A percentile compares a stretch with the other conserved stretches of the same genome.
Evolutionary conservation across 2,888 invertebrate species (phyloP).

Genomic region (Apamea sordens): DNA sequence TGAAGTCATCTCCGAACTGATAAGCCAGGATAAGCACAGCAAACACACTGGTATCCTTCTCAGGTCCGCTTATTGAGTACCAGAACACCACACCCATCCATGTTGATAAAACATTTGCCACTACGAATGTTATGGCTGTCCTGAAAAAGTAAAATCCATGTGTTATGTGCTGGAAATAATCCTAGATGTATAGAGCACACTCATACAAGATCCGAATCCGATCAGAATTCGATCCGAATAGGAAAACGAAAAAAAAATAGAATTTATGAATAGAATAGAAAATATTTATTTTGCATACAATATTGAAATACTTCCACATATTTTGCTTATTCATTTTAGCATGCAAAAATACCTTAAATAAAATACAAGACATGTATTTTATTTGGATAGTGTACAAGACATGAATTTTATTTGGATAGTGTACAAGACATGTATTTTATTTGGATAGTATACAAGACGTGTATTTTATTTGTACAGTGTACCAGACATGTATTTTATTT

Average conservation of each 20-base stretch:
- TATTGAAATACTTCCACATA: not conserved
- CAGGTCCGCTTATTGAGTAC: slow-evolving; percentile 75
- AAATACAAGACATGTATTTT: too few species aligned
- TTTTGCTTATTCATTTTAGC: not conserved
- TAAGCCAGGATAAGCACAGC: slow-evolving; percentile 79
- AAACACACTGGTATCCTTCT: slow-evolving; percentile 71
- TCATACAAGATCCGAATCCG: not conserved
- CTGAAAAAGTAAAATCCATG: slow-evolving; percentile 65
- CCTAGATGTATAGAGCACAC: too few species aligned
- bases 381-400: too few species aligned
- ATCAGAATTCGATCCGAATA: too few species aligned
- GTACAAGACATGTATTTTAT: too few species aligned
- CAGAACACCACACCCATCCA: slow-evolving; percentile 82
- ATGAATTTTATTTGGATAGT: too few species aligned
- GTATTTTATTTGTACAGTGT: too few species aligned
- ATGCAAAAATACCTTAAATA: not conserved
- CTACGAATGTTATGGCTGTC: slow-evolving; percentile 76
- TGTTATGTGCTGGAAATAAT: not conserved
- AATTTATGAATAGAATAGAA: not conserved
- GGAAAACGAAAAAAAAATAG: not conserved
- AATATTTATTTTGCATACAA: not conserved
- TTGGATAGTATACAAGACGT: too few species aligned
- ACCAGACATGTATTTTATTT: too few species aligned
- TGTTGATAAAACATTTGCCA: slow-evolving; percentile 74
- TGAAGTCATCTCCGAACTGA: slow-evolving; percentile 69